phyloP scores from a whole-genome alignment of 2,113 vertebrate genomes.

The Cichladusa arquata region DNA sequence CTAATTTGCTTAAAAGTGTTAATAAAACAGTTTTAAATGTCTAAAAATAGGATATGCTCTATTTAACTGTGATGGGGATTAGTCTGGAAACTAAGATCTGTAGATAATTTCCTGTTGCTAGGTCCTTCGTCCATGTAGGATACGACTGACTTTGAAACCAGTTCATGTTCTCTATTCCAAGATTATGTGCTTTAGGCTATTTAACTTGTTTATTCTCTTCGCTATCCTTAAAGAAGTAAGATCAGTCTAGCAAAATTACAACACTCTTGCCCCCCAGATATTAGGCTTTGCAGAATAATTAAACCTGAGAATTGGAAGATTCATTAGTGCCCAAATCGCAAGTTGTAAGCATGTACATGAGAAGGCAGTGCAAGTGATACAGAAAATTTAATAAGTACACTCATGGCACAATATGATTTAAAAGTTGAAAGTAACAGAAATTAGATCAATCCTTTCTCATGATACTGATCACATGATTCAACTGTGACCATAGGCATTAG shows the following conservation, averaged over 20 bases:
- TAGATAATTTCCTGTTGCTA: not conserved
- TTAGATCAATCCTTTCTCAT: not conserved
- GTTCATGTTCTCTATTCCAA: not conserved
- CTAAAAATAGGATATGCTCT: not conserved
- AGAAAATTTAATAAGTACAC: not conserved
- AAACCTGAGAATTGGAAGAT: not conserved
- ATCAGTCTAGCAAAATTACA: not conserved
- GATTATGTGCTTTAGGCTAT: not conserved
- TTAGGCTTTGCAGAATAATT: not conserved
- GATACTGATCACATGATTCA: not conserved
- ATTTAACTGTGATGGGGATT: not conserved
- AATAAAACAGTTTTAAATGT: not conserved
- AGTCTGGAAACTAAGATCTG: not conserved
- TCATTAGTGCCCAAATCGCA: not conserved
- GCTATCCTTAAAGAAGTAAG: not conserved
- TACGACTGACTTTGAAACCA: not conserved
- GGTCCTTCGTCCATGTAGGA: not conserved
- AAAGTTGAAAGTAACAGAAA: not conserved
- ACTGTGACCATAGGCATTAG: rapidly evolving
- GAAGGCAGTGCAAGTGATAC: not conserved
- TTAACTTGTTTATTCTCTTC: not conserved
- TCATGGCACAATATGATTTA: not conserved
- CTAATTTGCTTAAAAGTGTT: not conserved
- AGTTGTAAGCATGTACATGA: not conserved
- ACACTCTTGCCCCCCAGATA: not conserved